Evolutionary conservation across 2,888 invertebrate species (phyloP).

Genomic region (Notodromas monacha): DNA sequence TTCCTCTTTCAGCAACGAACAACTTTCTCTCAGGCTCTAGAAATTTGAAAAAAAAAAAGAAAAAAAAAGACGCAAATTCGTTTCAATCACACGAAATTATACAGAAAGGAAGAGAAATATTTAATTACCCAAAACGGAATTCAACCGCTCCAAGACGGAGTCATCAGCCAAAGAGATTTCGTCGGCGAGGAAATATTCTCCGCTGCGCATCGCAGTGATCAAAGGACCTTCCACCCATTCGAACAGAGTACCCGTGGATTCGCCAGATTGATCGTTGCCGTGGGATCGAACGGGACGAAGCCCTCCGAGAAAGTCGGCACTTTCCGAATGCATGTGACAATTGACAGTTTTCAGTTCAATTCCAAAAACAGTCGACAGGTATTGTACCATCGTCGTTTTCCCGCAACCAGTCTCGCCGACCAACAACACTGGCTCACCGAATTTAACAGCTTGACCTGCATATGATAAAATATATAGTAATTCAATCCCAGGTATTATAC

Average conservation of each 20-base stretch:
- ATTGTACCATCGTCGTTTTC: slow-evolving; percentile 78
- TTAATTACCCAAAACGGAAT: slow-evolving; percentile 40
- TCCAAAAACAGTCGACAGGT: slow-evolving; percentile 33
- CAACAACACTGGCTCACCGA: slow-evolving; percentile 68
- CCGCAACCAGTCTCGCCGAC: slow-evolving; percentile 96
- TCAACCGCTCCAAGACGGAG: slow-evolving; percentile 80
- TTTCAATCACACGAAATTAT: too few species aligned
- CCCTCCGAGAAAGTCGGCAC: slow-evolving; percentile 85
- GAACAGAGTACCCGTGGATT: slow-evolving; percentile 26
- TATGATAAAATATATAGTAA: too few species aligned
- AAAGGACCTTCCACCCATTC: slow-evolving; percentile 95
- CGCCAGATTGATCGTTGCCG: slow-evolving; percentile 14
- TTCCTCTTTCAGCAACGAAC: too few species aligned
- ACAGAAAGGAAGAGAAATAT: slow-evolving; percentile 2
- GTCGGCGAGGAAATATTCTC: slow-evolving; percentile 67
- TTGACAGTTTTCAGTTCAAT: slow-evolving; percentile 46
- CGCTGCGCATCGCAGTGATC: slow-evolving; percentile 55
- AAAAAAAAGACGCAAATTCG: slow-evolving; percentile 8
- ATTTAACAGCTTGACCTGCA: slow-evolving; percentile 35
- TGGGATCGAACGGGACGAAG: slow-evolving; percentile 49
- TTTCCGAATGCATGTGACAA: slow-evolving; percentile 96
- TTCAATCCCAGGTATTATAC: too few species aligned
- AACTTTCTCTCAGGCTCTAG: slow-evolving; percentile 61
- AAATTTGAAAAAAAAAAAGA: too few species aligned
- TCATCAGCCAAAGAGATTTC: slow-evolving; percentile 97